Conservation (phyloP, 2,888 invertebrate species). For the Thera britannica region DNA sequence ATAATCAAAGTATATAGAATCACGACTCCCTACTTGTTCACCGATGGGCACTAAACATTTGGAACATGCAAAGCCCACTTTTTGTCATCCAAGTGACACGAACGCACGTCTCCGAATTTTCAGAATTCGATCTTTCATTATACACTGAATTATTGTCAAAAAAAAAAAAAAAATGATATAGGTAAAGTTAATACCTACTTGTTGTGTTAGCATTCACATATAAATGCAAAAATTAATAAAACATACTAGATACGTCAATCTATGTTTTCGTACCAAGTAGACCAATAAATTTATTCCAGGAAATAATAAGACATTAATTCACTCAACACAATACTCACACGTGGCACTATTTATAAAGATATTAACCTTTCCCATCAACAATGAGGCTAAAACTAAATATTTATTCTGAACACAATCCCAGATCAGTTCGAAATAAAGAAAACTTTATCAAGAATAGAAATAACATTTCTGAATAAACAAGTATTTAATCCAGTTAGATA, state of each 20-base stretch:
- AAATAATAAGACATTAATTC: conserved; percentile 50
- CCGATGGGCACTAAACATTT: too few species aligned
- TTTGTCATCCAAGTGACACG: too few species aligned
- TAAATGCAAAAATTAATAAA: neutral
- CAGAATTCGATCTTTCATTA: too few species aligned
- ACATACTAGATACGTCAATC: neutral
- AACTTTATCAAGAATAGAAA: conserved; percentile 41
- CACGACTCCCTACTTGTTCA: neutral
- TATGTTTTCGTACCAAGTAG: neutral
- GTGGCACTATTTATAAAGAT: conserved; percentile 66
- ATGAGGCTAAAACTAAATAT: conserved; percentile 74
- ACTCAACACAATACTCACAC: conserved; percentile 50
- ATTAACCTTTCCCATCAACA: conserved; percentile 76
- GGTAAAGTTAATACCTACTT: too few species aligned
- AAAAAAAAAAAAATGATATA: too few species aligned
- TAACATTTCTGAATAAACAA: conserved; percentile 32
- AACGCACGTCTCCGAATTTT: too few species aligned
- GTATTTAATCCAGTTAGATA: neutral
- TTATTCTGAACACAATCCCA: conserved; percentile 68
- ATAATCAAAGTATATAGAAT: neutral
- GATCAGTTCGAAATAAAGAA: conserved; percentile 32
- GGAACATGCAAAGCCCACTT: too few species aligned
- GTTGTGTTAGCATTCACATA: too few species aligned
- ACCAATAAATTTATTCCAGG: conserved; percentile 15
- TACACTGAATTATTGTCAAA: too few species aligned